A percentile compares a stretch with the other conserved stretches of the same genome.
phyloP scores from a whole-genome alignment of 2,113 vertebrate species.

The Bujurquina vittata region DNA sequence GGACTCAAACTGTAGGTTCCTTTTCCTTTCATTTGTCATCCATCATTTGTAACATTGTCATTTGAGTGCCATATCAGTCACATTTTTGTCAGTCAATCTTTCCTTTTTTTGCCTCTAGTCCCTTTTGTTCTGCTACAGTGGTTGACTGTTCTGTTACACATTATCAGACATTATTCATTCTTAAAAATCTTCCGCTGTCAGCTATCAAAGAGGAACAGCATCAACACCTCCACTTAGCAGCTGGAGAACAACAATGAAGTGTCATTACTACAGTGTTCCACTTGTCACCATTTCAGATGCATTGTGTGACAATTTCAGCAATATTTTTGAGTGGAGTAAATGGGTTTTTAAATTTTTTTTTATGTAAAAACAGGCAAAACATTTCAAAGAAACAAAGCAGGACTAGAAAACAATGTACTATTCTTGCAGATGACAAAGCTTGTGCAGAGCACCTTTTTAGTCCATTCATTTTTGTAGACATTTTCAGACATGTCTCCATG shows the following conservation, averaged over 20 bases:
- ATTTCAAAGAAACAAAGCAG: background rate
- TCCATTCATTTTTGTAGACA: background rate
- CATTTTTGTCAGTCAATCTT: background rate
- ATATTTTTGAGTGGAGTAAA: background rate
- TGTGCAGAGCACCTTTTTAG: background rate
- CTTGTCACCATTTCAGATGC: background rate
- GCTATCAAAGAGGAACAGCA: background rate
- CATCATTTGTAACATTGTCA: background rate
- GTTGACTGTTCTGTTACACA: conserved; percentile 9
- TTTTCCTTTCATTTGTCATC: background rate
- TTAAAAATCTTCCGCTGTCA: background rate
- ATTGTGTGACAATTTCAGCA: background rate
- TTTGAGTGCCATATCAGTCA: background rate
- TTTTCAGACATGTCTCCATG: background rate
- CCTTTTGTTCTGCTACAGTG: conserved; percentile 10
- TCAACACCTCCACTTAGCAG: conserved; percentile 10
- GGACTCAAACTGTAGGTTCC: background rate
- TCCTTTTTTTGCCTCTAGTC: background rate
- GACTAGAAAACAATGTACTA: background rate
- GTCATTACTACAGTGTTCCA: conserved; percentile 18
- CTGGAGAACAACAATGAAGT: conserved; percentile 7
- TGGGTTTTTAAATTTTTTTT: background rate
- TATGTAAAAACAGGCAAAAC: background rate
- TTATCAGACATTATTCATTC: conserved; percentile 10
- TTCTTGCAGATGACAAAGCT: background rate